Conservation (phyloP, 37 sponge, comb jelly and placozoan species). For the Aplysina aerophoba region DNA sequence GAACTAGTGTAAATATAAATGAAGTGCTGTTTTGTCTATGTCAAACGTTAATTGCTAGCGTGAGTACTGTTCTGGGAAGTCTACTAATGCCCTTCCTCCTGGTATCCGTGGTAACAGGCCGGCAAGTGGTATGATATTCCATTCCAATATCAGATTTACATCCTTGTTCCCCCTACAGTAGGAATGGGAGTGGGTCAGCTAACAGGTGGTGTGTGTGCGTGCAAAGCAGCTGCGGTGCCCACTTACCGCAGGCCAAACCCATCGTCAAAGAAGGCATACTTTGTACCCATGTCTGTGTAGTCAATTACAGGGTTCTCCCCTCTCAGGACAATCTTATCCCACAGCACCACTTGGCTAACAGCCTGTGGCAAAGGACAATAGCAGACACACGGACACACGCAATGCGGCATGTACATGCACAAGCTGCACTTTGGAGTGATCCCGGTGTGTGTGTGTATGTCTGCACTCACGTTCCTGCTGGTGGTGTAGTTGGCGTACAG, state of each 20-base stretch:
- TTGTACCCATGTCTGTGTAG: conserved; percentile 45
- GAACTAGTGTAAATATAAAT: not conserved
- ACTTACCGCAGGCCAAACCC: conserved; percentile 80
- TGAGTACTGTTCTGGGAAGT: conserved; percentile 49
- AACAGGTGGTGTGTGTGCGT: too few relatives aligned
- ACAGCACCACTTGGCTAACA: conserved; percentile 87
- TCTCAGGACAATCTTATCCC: conserved; percentile 93
- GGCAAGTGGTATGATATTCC: conserved; percentile 94
- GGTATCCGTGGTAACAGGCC: conserved; percentile 79
- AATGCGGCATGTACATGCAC: not conserved
- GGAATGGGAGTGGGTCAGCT: not conserved
- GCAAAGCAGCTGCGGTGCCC: not conserved
- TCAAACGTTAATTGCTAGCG: not conserved
- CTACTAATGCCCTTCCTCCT: conserved; percentile 32
- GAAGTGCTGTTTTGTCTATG: not conserved
- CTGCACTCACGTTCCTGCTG: conserved; percentile 60
- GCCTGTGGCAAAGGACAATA: conserved; percentile 36
- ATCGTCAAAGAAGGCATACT: conserved; percentile 95
- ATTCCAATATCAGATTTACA: conserved; percentile 75
- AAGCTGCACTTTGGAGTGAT: not conserved
- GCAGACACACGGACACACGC: not conserved
- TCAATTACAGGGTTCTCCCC: conserved; percentile 78
- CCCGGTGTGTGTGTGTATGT: not conserved
- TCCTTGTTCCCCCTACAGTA: conserved; percentile 72
- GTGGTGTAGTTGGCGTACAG: conserved; percentile 84